phyloP scores from a whole-genome alignment of 2,113 vertebrate genomes.

The Struthidea cinerea region DNA sequence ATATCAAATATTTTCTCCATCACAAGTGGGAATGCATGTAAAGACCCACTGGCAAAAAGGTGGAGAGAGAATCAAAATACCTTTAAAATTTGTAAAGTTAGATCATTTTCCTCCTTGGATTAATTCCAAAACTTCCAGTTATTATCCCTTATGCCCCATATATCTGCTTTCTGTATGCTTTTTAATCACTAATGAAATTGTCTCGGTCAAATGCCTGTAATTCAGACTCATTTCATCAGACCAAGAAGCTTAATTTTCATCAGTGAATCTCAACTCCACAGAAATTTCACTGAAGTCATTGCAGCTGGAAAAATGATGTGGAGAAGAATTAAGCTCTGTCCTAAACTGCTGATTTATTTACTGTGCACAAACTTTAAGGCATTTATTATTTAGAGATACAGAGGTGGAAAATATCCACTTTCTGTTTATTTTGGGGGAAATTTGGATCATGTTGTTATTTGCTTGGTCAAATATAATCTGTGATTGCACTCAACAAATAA shows the following conservation, averaged over 20 bases:
- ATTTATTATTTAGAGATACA: constrained; percentile 1
- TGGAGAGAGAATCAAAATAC: not conserved
- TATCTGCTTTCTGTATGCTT: not conserved
- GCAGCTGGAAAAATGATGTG: not conserved
- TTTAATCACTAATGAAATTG: constrained; percentile 6
- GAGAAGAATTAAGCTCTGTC: not conserved
- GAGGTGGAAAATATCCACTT: not conserved
- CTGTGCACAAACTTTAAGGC: not conserved
- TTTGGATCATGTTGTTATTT: not conserved
- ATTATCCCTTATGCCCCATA: not conserved
- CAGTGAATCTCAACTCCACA: not conserved
- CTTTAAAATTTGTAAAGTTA: not conserved
- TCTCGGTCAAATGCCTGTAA: not conserved
- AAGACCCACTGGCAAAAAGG: not conserved
- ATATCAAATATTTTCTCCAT: not conserved
- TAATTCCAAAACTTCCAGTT: not conserved
- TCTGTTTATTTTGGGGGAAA: not conserved
- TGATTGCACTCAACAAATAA: constrained; percentile 44
- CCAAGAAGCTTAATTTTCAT: not conserved
- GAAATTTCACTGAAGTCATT: constrained; percentile 3
- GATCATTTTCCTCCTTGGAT: not conserved
- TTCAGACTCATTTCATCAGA: not conserved
- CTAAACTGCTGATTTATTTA: not conserved
- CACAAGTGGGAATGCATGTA: not conserved
- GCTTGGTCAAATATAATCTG: not conserved